phyloP scores from a whole-genome alignment of 2,113 vertebrate species.

The Calyptommatus sinebrachiatus region DNA sequence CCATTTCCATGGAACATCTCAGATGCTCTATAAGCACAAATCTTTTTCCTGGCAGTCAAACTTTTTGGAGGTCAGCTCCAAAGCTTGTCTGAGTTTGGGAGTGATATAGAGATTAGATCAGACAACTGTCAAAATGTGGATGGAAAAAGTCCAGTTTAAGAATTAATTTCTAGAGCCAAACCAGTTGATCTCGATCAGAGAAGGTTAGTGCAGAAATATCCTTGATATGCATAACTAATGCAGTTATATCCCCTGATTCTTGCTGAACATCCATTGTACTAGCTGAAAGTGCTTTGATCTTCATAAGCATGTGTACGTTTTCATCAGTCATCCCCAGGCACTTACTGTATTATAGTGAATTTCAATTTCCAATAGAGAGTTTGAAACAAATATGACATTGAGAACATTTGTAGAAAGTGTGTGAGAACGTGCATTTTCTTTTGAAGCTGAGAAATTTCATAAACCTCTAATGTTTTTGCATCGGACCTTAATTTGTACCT shows the following conservation, averaged over 20 bases:
- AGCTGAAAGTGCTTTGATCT: background rate
- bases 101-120: too few relatives aligned
- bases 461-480: background rate
- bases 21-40: too few relatives aligned
- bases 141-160: too few relatives aligned
- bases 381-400: background rate
- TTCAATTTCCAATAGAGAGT: background rate
- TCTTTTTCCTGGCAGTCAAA: too few relatives aligned
- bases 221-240: background rate
- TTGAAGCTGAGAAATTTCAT: background rate
- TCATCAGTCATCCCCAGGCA: background rate
- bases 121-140: too few relatives aligned
- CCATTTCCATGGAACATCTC: too few relatives aligned
- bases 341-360: background rate
- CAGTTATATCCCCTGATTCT: background rate
- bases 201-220: background rate
- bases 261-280: background rate
- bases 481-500: background rate
- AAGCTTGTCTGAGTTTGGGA: too few relatives aligned
- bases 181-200: background rate
- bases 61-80: too few relatives aligned
- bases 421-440: too few relatives aligned
- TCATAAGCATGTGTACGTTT: background rate
- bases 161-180: background rate
- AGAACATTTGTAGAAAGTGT: background rate